phyloP scores from a whole-genome alignment of 2,113 vertebrate genomes.

The Semicossyphus pulcher region DNA sequence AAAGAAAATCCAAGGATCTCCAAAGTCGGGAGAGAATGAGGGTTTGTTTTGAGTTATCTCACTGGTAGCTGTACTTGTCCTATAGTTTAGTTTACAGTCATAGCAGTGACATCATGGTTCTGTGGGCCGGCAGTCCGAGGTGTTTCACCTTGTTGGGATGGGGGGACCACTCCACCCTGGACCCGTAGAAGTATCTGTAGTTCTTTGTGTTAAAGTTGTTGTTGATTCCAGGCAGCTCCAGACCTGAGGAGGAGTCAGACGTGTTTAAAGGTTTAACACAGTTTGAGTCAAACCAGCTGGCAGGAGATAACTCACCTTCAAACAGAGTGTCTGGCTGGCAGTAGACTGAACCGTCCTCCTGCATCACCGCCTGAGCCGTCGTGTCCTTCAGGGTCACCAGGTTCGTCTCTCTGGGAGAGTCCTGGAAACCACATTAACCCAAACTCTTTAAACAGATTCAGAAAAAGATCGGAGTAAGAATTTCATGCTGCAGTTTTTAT shows the following conservation, averaged over 20 bases:
- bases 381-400: constrained; percentile 85
- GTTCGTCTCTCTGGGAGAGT: constrained; percentile 83
- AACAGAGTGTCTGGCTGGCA: constrained; percentile 86
- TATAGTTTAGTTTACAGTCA: no score
- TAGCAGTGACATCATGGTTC: no score
- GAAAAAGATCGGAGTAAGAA: no score
- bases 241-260: constrained; percentile 75
- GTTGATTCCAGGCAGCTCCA: constrained; percentile 94
- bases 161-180: constrained; percentile 85
- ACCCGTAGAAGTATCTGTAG: constrained; percentile 90
- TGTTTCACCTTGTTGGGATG: constrained; percentile 88
- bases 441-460: neutral
- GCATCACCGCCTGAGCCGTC: constrained; percentile 85
- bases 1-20: no score
- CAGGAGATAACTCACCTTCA: constrained; percentile 80
- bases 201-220: constrained; percentile 88
- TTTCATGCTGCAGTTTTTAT: neutral
- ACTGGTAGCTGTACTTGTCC: no score
- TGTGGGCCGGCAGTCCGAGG: no score
- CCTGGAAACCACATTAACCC: constrained; percentile 71
- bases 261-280: neutral
- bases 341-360: constrained; percentile 86
- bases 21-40: neutral
- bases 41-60: no score
- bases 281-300: neutral